Conservation (phyloP, 1,140 invertebrate genomes). For the Camponotus vicinus region DNA sequence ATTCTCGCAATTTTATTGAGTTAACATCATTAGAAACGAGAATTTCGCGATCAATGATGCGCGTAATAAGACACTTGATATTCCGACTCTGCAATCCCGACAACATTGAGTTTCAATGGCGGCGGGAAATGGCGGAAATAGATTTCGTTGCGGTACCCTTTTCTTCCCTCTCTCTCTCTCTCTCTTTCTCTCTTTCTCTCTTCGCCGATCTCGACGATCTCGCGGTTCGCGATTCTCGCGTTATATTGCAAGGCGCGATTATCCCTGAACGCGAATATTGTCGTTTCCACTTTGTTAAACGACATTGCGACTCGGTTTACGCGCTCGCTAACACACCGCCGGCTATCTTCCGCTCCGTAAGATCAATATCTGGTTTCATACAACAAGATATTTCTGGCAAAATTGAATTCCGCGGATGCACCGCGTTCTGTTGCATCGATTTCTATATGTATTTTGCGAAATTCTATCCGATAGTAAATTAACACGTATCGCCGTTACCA, state of each 20-base stretch:
- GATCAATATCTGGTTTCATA: slow-evolving; percentile 52
- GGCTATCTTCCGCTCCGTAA: slow-evolving; percentile 51
- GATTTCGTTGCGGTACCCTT: slow-evolving; percentile 37
- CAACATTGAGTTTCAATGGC: slow-evolving; percentile 46
- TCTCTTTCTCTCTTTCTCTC: too few species aligned
- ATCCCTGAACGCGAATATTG: slow-evolving; percentile 53
- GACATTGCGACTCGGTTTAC: slow-evolving; percentile 49
- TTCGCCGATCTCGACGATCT: slow-evolving; percentile 6
- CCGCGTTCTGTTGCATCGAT: slow-evolving; percentile 32
- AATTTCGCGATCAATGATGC: slow-evolving; percentile 32
- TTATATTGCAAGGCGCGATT: slow-evolving; percentile 49
- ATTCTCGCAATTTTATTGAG: neutral
- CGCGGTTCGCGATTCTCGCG: slow-evolving; percentile 35
- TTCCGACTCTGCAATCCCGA: slow-evolving; percentile 23
- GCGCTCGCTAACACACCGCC: slow-evolving; percentile 34
- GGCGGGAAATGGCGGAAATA: slow-evolving; percentile 40
- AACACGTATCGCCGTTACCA: slow-evolving; percentile 20
- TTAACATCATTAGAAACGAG: slow-evolving; percentile 5
- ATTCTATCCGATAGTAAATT: slow-evolving; percentile 35
- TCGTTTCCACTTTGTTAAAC: slow-evolving; percentile 52
- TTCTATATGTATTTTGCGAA: slow-evolving; percentile 44
- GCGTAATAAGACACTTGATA: slow-evolving; percentile 57
- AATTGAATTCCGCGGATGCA: slow-evolving; percentile 35
- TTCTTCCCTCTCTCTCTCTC: neutral
- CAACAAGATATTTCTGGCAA: slow-evolving; percentile 47